Evolutionary conservation across 2,113 vertebrate species (phyloP).

Genomic region (Sus scrofa): T2T-Sscrofa CM000813.6:45696501-45697000

Average conservation of each 20-base stretch:
- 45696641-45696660: constrained; percentile 20
- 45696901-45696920: constrained; percentile 24
- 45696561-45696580: background rate
- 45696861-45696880: constrained; percentile 56
- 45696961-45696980: background rate
- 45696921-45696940: background rate
- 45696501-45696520: constrained; percentile 3
- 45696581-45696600: constrained; percentile 23
- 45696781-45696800: constrained; percentile 8
- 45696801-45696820: constrained; percentile 10
- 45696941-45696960: background rate
- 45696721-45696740: background rate
- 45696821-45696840: constrained; percentile 36
- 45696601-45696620: constrained; percentile 32
- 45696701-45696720: constrained; percentile 6
- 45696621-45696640: background rate
- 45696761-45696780: constrained; percentile 43
- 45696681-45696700: background rate
- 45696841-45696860: constrained; percentile 6
- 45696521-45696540: background rate
- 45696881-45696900: background rate
- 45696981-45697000: background rate
- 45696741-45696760: background rate
- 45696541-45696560: background rate
- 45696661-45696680: background rate